A percentile compares a stretch with the other conserved stretches of the same genome.
These are phyloP conservation scores for Pseudopodoces humilis DNA, from an alignment of 2,113 vertebrate genomes.

Conservation along the genomic window DNA sequence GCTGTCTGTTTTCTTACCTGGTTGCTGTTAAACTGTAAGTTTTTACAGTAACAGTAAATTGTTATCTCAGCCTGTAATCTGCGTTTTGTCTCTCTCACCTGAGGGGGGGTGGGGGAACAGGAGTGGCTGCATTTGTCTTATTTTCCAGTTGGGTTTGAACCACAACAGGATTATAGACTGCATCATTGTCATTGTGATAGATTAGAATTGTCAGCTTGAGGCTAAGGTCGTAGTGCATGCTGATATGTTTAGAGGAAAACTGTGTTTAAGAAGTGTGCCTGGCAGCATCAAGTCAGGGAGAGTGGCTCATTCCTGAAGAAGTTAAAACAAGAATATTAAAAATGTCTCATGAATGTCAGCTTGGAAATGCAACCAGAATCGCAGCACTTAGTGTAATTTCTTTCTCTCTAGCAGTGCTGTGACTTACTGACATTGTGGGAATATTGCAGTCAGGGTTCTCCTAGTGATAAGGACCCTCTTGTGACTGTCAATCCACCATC, in stretches of 20 bases:
- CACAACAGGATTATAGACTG: background rate
- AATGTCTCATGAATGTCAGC: background rate
- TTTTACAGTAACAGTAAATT: background rate
- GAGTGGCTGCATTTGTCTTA: background rate
- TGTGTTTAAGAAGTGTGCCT: background rate
- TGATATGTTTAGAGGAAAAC: background rate
- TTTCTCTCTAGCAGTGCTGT: background rate
- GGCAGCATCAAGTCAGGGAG: background rate
- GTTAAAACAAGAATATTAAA: background rate
- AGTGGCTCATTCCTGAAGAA: background rate
- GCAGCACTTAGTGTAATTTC: background rate
- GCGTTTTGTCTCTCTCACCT: background rate
- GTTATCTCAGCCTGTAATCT: accelerated
- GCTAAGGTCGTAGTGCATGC: background rate
- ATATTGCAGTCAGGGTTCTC: background rate
- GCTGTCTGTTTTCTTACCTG: background rate
- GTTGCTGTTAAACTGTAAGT: background rate
- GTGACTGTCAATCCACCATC: background rate
- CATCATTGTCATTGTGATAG: background rate
- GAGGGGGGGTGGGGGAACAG: accelerated
- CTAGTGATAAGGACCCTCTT: background rate
- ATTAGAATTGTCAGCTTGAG: background rate
- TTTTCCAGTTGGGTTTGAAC: background rate
- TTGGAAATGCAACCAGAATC: background rate
- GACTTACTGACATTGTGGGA: background rate